Base-by-base conservation (phyloP, 2,888 invertebrate species). In the Automeris io region DNA sequence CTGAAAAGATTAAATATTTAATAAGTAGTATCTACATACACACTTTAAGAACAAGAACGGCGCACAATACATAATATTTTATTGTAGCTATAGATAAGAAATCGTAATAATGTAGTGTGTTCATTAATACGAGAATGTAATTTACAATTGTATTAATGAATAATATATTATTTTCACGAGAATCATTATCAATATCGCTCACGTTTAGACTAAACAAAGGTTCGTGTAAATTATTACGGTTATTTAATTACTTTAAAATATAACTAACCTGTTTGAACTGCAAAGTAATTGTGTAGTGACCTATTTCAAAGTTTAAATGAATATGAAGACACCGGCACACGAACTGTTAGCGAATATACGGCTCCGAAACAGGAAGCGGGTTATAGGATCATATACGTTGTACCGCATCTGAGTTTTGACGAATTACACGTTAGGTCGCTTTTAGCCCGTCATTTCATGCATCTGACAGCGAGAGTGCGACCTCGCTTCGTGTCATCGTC, bases 401-500 rank as follows among this genome's bases (percentile, higher is more conserved):
- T 37, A 32, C 5, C 2, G 11, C 11, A 32, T 26, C 26, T 18
- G 23, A 29, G 34, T 26, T 34, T 74, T 80, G 78, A 77, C 73
- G 74, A 73, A 80, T 82, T 75, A 78, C 70, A 75, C 72, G 74
- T 79, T 72, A 75, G 77, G 75, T 75, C 73, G 79, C 70, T 80
- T 77, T 81, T 75, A 63, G 71, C 70, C 51, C 64, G 78, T 68
- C 81, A 75, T 75, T 78, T 71, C 74, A 70, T 75, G 73, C 78
- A 73, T 71, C 74, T 71, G 77, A 71, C 77, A 71, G 72, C 66
- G 71, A 69, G 81, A 80, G 76, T 78, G 75, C 75, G 85, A 83
- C 85, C 83, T 75, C 85, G 78, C 72, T 81, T 75, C 83, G 78
- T 85, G 86, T 86, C 85, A 85, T 85, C 86, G 86, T 83, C 82